Conservation (phyloP, 2,113 vertebrate species). For the Syrmaticus mikado region DNA sequence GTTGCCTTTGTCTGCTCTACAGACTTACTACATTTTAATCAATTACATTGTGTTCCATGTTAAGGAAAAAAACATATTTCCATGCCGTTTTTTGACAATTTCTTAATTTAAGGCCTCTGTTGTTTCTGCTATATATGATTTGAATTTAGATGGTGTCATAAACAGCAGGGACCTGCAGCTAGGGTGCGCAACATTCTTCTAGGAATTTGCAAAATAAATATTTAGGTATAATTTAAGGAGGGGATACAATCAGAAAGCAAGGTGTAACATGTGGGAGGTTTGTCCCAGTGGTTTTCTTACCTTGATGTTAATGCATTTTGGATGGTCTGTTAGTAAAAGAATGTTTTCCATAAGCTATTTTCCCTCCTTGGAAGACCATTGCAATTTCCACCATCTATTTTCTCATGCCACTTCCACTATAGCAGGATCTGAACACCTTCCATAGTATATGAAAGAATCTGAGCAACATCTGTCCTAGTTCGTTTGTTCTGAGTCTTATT, state of each 20-base stretch:
- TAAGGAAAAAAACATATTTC: neutral
- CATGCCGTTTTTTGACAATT: neutral
- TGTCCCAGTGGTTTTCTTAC: neutral
- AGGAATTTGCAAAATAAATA: neutral
- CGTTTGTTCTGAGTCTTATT: conserved; percentile 41
- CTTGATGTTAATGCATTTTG: neutral
- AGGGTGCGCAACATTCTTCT: neutral
- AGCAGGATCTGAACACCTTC: neutral
- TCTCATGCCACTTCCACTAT: neutral
- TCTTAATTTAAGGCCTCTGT: neutral
- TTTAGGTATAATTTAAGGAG: neutral
- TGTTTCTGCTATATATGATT: neutral
- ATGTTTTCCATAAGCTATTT: conserved; percentile 10
- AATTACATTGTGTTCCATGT: neutral
- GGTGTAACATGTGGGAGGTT: neutral
- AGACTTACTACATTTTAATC: neutral
- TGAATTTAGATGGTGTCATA: neutral
- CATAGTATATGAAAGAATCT: neutral
- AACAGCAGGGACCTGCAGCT: neutral
- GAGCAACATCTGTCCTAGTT: neutral
- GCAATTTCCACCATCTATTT: neutral
- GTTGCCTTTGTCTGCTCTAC: no score
- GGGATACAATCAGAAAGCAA: neutral
- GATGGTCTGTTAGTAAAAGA: neutral
- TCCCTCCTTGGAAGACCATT: neutral